Percentiles rank a stretch among this genome's conserved stretches.
These are phyloP conservation scores for Chaetodon trifasciatus DNA, from an alignment of 2,797 vertebrate genomes.

Conservation along the genomic window DNA sequence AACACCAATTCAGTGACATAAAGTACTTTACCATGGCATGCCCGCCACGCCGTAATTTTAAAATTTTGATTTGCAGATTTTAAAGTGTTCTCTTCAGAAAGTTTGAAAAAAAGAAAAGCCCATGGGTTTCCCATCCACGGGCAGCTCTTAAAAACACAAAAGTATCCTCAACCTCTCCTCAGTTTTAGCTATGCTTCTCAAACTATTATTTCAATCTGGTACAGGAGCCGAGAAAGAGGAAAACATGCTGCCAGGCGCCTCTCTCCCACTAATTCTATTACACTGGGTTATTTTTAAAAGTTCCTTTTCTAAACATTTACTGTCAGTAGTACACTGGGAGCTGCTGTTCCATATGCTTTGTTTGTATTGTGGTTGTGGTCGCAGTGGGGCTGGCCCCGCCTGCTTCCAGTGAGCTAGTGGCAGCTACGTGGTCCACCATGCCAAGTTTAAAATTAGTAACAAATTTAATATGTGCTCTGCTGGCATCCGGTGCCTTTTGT, in stretches of 20 bases:
- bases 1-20: constrained; percentile 18
- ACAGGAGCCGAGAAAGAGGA: constrained; percentile 50
- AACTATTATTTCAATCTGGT: constrained; percentile 68
- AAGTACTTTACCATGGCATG: not conserved
- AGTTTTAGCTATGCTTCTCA: constrained; percentile 60
- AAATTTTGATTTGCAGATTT: constrained; percentile 37
- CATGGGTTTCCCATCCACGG: constrained; percentile 32
- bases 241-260: constrained; percentile 73
- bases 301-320: constrained; percentile 87
- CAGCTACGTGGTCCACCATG: constrained; percentile 86
- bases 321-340: constrained; percentile 83
- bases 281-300: constrained; percentile 84
- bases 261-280: constrained; percentile 85
- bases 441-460: constrained; percentile 96
- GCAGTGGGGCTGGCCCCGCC: constrained; percentile 83
- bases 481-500: constrained; percentile 87
- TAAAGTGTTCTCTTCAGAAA: constrained; percentile 23
- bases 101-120: constrained; percentile 11
- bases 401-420: constrained; percentile 86
- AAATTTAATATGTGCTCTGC: constrained; percentile 92
- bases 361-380: constrained; percentile 92
- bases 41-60: constrained; percentile 11
- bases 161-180: constrained; percentile 38
- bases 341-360: constrained; percentile 89
- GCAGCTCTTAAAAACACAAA: constrained; percentile 53